phyloP scores from a whole-genome alignment of 2,797 vertebrate species.

The Esox masquinongy region DNA sequence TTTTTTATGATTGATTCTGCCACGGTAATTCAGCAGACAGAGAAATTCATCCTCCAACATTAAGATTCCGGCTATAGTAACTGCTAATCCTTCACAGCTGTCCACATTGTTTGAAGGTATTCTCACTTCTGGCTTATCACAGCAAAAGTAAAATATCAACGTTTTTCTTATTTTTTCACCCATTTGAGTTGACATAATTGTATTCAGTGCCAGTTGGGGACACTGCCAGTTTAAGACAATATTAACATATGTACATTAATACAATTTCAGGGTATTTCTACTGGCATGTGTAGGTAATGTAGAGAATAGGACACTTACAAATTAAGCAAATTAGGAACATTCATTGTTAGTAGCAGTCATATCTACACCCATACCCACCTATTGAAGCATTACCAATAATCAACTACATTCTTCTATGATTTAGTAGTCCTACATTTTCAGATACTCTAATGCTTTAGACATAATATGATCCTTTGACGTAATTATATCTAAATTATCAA shows the following conservation, averaged over 20 bases:
- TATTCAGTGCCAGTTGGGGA: conserved; percentile 11
- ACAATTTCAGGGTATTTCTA: background rate
- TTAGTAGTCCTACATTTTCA: too few species aligned
- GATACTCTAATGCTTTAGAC: too few species aligned
- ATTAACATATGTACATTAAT: background rate
- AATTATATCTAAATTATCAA: too few species aligned
- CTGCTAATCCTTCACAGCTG: conserved; percentile 27
- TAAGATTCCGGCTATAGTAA: conserved; percentile 46
- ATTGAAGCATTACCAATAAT: conserved; percentile 18
- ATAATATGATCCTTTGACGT: too few species aligned
- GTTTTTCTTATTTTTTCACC: background rate
- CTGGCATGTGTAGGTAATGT: background rate
- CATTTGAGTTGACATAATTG: background rate
- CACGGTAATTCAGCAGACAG: conserved; percentile 22
- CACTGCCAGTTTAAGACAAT: background rate
- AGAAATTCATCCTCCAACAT: conserved; percentile 18
- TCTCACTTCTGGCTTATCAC: conserved; percentile 6
- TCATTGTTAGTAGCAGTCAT: background rate
- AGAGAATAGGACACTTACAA: background rate
- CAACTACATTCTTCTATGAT: too few species aligned
- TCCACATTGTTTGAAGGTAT: conserved; percentile 16
- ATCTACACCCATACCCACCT: background rate
- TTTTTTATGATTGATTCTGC: conserved; percentile 5
- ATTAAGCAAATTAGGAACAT: background rate
- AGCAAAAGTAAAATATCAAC: background rate